Base-by-base conservation (phyloP, 2,797 vertebrate genomes). In the Chaunax sp. region DNA sequence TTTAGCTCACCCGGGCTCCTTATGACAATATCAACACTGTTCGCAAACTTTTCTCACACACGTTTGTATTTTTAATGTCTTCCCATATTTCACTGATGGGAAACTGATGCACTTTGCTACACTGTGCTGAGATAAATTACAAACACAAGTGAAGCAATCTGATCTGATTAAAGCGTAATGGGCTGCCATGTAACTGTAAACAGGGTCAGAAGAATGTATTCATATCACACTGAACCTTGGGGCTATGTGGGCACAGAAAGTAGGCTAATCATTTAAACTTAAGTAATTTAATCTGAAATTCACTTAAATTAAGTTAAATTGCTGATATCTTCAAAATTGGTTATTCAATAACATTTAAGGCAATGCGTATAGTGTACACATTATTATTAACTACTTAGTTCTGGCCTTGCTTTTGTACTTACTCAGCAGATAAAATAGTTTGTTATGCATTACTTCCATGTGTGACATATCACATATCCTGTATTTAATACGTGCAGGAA, bases 1-100 rank as follows among this genome's bases (percentile, higher is more conserved):
- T 64, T 77, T 33, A 47, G 23, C 62, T 70, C 19, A 35, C 20
- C 65, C 30, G 49, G 35, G 14, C 51, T 72, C 58, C 70, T 82
- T 83, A 80, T 78, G 64, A 63, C 64, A 79, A 67, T 47, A 62
- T 74, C 52, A 76, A 74, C 61, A 63, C 35, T 40, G 14, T 40
- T 40, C 14, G 13, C 38, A 40, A 40, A 15, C 25, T 28, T 45
- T 76, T 54, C 64, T 69, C 70, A 66, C 56, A 63, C 28, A 1
- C n/a, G n/a, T n/a, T n/a, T n/a, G n/a, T n/a, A n/a, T 25, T 44
- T 18, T 30, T 23, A 43, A 46, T 22, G 11, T 9, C 35, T 18
- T 64, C 37, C 53, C 47, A 58, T 45, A 33, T 71, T 69, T 61
- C 16, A 46, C 56, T 23, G 25, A n/a, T 18, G n/a, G 23, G 35